Conservation (phyloP, 2,797 vertebrate species). For the Spondyliosoma cantharus region DNA sequence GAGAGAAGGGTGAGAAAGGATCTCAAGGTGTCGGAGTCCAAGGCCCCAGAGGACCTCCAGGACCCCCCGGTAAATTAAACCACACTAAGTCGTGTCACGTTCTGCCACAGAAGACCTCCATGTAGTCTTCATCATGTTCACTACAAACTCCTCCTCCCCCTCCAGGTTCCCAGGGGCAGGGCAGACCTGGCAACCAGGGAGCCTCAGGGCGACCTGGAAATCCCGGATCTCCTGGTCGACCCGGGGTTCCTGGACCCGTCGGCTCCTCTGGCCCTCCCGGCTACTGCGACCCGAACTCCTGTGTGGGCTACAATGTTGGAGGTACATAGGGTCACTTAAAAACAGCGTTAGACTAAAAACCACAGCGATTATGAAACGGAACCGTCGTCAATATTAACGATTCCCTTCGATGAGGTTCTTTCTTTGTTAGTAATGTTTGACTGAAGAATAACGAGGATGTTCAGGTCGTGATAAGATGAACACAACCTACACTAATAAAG, state of each 20-base stretch:
- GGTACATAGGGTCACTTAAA: slow-evolving; percentile 79
- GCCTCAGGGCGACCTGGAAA: slow-evolving; percentile 91
- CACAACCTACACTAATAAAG: not conserved
- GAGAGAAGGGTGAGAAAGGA: slow-evolving; percentile 95
- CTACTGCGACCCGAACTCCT: slow-evolving; percentile 96
- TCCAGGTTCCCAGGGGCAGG: slow-evolving; percentile 91
- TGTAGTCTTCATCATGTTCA: not conserved
- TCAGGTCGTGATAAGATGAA: not conserved
- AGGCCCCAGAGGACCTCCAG: slow-evolving; percentile 91
- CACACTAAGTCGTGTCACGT: fast-evolving
- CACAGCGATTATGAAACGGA: not conserved
- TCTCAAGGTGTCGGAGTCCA: slow-evolving; percentile 90
- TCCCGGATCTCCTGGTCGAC: slow-evolving; percentile 88
- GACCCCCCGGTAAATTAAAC: slow-evolving; percentile 86
- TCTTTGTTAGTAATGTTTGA: not conserved
- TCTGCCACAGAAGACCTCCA: not conserved
- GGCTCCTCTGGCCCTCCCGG: slow-evolving; percentile 91
- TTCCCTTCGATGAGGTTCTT: too few species aligned
- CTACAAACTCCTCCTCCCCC: not conserved
- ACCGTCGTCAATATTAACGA: not conserved
- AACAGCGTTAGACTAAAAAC: too few species aligned
- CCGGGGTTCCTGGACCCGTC: slow-evolving; percentile 88
- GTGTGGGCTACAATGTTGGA: slow-evolving; percentile 92
- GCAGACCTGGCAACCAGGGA: slow-evolving; percentile 90
- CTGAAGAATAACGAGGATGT: not conserved